A percentile compares a stretch with the other conserved stretches of the same genome.
Conservation (phyloP, 37 sponge, comb jelly and placozoan genomes). For the Spongilla lacustris region DNA sequence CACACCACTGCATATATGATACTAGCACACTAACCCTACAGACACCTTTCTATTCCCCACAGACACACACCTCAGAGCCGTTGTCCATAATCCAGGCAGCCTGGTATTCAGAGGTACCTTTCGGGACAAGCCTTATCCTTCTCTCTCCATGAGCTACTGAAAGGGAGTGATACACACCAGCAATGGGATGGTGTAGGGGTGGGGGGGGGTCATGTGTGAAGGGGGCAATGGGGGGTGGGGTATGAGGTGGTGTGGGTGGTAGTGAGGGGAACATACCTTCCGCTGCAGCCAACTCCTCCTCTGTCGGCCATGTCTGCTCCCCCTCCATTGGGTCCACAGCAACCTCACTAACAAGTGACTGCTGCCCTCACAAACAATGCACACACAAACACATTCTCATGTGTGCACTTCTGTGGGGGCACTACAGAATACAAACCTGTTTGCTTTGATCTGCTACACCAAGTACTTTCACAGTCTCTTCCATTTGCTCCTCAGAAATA, state of each 20-base stretch:
- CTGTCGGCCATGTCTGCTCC: constrained; percentile 99
- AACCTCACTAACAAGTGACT: constrained; percentile 75
- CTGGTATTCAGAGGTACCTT: constrained; percentile 91
- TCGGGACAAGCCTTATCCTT: constrained; percentile 56
- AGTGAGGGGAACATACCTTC: constrained; percentile 25
- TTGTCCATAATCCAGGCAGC: constrained; percentile 89
- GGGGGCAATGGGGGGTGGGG: no score
- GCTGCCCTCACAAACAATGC: constrained; percentile 39
- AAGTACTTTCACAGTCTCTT: constrained; percentile 55
- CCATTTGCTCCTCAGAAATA: constrained; percentile 34
- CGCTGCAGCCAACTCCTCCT: constrained; percentile 84
- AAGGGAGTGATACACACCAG: neutral
- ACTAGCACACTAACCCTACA: no score
- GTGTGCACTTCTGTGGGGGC: neutral
- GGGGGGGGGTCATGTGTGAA: no score
- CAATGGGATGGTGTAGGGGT: no score
- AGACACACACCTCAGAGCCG: constrained; percentile 1
- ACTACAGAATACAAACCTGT: constrained; percentile 51
- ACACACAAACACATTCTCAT: neutral
- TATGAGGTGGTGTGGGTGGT: neutral
- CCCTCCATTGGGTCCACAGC: constrained; percentile 93
- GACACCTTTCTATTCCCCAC: no score
- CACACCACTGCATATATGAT: no score
- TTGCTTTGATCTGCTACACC: constrained; percentile 74
- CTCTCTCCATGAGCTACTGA: neutral